Evolutionary conservation across 2,888 invertebrate genomes (phyloP), one percentile per base, ranked within the genome.

Genomic region (Polyploca ridens): DNA sequence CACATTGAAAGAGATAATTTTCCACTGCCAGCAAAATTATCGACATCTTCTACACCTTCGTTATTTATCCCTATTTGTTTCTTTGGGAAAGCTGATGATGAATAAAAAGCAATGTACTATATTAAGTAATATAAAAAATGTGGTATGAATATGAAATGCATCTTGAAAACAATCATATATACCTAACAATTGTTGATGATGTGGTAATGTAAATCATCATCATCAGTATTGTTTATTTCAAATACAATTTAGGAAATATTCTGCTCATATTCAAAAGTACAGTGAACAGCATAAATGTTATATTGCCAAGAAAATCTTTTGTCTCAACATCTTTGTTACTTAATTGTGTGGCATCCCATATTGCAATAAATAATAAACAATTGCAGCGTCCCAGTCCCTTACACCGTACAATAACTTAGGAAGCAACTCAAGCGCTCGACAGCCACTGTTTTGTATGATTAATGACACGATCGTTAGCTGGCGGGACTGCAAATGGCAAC

Each of bases 361-460:
- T 10, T 54, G 54, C 19, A 54, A 19, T 54, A 58, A 58, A 58
- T 58, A 58, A 35, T 58, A 44, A 60, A 44, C 33, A 58, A 57
- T 11, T 46, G 14, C 61, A 27, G 61, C 41, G 7, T 54, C 54
- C 72, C 64, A 74, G 76, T 81, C 71, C 66, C 79, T 65, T 69
- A 76, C 67, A 78, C 74, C 74, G 79, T 78, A 84, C 81, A 77
- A 71, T 72, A 69, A 72, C 73, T 78, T 71, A 77, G 72, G 69
- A 69, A 73, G 71, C 79, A 78, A 87, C 80, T 83, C 79, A 81
- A 84, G 84, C 81, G 76, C 74, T 75, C 78, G 85, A 84, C 86
- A 78, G 82, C 75, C 78, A 78, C 83, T 84, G 84, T 85, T 85
- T 83, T 83, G 80, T 87, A 83, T 90, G 88, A 90, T 90, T 89